A percentile compares a stretch with the other conserved stretches of the same genome.
phyloP scores from a whole-genome alignment of 2,113 vertebrate genomes.

The Brienomyrus brachyistius region DNA sequence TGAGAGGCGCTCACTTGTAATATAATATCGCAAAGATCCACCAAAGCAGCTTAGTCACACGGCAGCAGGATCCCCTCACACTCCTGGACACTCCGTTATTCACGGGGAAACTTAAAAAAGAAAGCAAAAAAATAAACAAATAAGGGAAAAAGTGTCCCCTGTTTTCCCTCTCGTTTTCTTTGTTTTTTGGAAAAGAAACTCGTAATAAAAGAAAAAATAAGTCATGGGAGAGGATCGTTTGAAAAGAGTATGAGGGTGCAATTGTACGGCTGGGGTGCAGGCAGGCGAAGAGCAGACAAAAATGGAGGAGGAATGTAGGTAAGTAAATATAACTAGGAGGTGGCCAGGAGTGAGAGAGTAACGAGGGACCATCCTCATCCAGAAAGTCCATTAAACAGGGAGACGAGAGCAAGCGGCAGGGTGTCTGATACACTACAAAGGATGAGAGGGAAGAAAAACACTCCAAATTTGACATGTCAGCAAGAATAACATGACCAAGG shows the following conservation, averaged over 20 bases:
- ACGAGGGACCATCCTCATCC: no score
- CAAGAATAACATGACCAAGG: not conserved
- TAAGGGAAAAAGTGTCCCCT: no score
- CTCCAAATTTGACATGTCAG: not conserved
- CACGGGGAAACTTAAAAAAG: not conserved
- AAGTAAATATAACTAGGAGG: no score
- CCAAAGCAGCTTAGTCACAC: not conserved
- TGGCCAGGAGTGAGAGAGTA: no score
- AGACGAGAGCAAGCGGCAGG: not conserved
- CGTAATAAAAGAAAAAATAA: not conserved
- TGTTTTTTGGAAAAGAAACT: not conserved
- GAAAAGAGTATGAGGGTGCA: not conserved
- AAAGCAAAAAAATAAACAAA: no score
- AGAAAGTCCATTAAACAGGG: slow-evolving; percentile 45
- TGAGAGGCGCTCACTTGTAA: not conserved
- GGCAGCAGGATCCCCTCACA: not conserved
- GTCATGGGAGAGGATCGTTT: not conserved
- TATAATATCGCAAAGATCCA: not conserved
- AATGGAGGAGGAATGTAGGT: no score
- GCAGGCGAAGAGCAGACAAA: no score
- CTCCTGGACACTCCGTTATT: not conserved
- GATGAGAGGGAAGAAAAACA: not conserved
- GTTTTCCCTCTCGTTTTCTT: no score
- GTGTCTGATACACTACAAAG: not conserved
- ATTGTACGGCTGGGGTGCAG: not conserved